Conservation (phyloP, 35 echinoderm and acorn worm genomes). For the Chiridota heheva region DNA sequence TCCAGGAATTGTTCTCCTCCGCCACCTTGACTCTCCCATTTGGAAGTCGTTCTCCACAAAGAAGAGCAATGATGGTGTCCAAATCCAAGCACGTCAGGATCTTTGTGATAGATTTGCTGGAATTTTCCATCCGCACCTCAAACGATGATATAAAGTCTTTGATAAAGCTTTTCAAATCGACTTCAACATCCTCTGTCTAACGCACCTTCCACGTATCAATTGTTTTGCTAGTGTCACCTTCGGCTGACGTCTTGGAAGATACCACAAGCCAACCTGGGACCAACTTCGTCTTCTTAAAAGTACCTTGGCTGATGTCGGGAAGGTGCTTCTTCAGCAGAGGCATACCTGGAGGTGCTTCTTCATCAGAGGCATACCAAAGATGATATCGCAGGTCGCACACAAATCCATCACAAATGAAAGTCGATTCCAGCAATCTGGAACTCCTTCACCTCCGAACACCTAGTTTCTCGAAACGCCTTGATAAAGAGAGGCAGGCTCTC, state of each 20-base stretch:
- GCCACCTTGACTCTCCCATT: neutral
- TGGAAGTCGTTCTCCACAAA: neutral
- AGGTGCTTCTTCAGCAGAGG: conserved; percentile 13
- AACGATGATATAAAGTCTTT: neutral
- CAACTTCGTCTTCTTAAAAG: neutral
- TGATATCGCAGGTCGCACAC: no score
- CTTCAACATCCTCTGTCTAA: neutral
- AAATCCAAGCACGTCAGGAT: neutral
- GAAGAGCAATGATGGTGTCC: neutral
- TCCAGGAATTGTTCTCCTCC: neutral
- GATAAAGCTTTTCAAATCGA: neutral
- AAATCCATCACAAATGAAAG: conserved; percentile 1
- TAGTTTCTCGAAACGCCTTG: neutral
- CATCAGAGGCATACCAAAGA: conserved; percentile 13
- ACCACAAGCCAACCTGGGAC: conserved; percentile 4
- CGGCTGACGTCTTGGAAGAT: neutral
- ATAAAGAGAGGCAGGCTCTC: neutral
- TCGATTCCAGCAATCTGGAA: neutral
- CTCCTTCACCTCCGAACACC: neutral
- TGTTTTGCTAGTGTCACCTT: neutral
- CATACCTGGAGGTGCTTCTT: conserved; percentile 5
- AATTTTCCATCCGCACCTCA: neutral
- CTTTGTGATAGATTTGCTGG: neutral
- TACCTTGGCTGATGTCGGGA: conserved; percentile 9
- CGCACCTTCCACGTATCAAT: neutral